phyloP scores from a whole-genome alignment of 2,888 invertebrate species.

The Drosophila emarginata region DNA sequence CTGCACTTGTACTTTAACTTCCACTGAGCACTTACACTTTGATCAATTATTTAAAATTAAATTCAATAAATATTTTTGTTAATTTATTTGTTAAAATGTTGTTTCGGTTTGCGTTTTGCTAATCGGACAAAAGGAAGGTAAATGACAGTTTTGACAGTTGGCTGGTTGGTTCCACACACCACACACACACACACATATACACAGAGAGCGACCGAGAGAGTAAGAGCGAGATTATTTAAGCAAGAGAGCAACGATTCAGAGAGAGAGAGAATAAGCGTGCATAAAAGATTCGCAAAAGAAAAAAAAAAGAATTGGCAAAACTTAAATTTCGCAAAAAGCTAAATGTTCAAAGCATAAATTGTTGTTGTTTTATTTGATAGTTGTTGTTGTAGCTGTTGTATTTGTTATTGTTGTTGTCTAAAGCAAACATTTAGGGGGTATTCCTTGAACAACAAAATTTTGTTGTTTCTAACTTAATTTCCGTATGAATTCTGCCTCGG shows the following conservation, averaged over 20 bases:
- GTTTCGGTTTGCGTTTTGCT: constrained; percentile 50
- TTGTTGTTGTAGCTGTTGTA: neutral
- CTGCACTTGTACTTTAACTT: constrained; percentile 11
- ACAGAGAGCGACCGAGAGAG: constrained; percentile 23
- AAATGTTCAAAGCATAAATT: constrained; percentile 34
- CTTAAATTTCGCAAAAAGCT: constrained; percentile 41
- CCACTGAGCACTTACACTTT: constrained; percentile 33
- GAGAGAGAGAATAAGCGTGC: constrained; percentile 66
- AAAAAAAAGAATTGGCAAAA: constrained; percentile 29
- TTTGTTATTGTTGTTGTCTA: neutral
- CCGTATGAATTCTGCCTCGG: constrained; percentile 46
- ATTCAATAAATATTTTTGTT: constrained; percentile 51
- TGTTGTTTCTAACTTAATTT: constrained; percentile 45
- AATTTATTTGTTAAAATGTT: constrained; percentile 24
- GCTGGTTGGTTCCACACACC: constrained; percentile 32
- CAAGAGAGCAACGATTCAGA: constrained; percentile 31
- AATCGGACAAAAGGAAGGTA: constrained; percentile 74
- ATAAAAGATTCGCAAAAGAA: constrained; percentile 67
- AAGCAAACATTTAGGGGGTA: constrained; percentile 51
- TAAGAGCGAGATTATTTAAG: constrained; percentile 24
- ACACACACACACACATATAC: neutral
- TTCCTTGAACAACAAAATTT: constrained; percentile 41
- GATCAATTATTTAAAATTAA: constrained; percentile 42
- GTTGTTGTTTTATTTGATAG: neutral
- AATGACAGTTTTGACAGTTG: constrained; percentile 58